These are phyloP conservation scores for Microplitis mediator DNA, from an alignment of 1,140 invertebrate genomes.

Conservation along the genomic window DNA sequence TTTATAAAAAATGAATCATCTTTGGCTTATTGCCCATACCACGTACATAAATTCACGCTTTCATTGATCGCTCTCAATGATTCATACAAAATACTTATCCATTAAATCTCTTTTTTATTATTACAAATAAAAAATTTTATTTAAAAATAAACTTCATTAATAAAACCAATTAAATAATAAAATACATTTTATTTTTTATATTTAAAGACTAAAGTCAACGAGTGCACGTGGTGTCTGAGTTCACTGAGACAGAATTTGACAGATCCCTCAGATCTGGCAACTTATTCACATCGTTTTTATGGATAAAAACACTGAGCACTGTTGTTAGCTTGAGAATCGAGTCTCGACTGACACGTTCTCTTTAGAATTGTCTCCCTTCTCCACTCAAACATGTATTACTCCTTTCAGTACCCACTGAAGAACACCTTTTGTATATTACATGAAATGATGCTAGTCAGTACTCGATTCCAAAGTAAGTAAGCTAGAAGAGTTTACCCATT, in stretches of 20 bases:
- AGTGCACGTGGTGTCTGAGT: too few species aligned
- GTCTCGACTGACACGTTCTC: constrained; percentile 30
- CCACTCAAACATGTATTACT: not conserved
- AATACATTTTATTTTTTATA: not conserved
- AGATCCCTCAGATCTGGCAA: not conserved
- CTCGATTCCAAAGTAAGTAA: constrained; percentile 1
- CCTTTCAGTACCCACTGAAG: not conserved
- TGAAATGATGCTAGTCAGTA: not conserved
- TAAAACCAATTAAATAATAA: not conserved
- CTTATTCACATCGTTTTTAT: not conserved
- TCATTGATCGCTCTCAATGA: constrained; percentile 9
- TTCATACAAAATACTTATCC: not conserved
- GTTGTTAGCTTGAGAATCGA: constrained; percentile 31
- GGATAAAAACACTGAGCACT: constrained; percentile 5
- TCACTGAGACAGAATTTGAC: not conserved
- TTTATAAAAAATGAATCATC: constrained; percentile 1
- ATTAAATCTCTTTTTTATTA: not conserved
- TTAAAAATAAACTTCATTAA: not conserved
- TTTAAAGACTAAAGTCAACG: too few species aligned
- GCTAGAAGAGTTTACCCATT: not conserved
- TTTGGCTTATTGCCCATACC: not conserved
- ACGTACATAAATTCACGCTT: not conserved
- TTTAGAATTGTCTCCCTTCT: constrained; percentile 10
- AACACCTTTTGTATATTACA: not conserved
- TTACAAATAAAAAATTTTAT: not conserved